A percentile compares a stretch with the other conserved stretches of the same genome.
Evolutionary conservation across 2,797 vertebrate species (phyloP).

Genomic region (Acanthopagrus latus): DNA sequence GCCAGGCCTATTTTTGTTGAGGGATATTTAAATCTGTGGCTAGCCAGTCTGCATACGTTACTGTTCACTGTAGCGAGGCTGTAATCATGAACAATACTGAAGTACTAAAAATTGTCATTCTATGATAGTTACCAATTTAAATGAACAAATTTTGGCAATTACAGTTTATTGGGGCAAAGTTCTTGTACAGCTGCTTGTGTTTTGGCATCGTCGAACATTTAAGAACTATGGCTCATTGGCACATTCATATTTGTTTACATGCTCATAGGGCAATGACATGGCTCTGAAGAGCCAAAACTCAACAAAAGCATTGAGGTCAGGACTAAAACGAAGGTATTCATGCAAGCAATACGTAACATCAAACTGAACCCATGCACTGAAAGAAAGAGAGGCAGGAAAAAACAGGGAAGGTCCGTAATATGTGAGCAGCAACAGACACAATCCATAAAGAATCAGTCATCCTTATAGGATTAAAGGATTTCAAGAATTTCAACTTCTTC

Average conservation of each 20-base stretch:
- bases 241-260: neutral
- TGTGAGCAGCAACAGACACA: constrained; percentile 31
- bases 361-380: neutral
- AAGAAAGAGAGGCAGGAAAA: neutral
- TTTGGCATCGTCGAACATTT: neutral
- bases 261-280: too few relatives aligned
- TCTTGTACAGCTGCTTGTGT: neutral
- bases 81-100: neutral
- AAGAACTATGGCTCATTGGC: neutral
- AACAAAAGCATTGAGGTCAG: neutral
- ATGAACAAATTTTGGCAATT: neutral
- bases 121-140: neutral
- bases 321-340: neutral
- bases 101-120: neutral
- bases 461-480: constrained; percentile 51
- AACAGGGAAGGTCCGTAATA: constrained; percentile 16
- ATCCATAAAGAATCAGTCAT: constrained; percentile 36
- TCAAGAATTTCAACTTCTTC: constrained; percentile 47
- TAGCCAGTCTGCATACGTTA: too few relatives aligned
- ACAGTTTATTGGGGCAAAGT: neutral
- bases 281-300: neutral
- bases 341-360: neutral
- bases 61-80: too few relatives aligned
- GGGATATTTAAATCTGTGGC: too few relatives aligned
- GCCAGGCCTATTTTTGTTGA: too few relatives aligned